Evolutionary conservation across 2,888 invertebrate genomes (phyloP).

Genomic region (Ennomos fuscantarius): DNA sequence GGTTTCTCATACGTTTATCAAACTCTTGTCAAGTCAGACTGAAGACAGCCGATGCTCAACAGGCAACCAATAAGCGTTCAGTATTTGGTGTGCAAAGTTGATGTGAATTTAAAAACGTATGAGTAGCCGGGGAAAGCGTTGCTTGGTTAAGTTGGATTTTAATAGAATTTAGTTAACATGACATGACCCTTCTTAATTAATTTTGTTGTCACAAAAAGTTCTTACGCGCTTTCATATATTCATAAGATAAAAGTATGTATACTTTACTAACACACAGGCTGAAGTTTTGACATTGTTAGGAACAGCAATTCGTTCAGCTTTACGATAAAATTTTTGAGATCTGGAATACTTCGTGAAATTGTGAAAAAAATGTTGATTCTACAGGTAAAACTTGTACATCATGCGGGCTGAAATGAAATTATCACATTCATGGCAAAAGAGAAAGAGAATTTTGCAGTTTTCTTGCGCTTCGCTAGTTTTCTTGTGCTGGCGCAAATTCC

Average conservation of each 20-base stretch:
- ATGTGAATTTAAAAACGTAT: too few relatives aligned
- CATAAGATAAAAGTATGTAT: not conserved
- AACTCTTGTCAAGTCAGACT: too few relatives aligned
- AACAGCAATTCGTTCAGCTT: constrained; percentile 2
- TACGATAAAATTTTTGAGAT: constrained; percentile 3
- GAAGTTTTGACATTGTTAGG: constrained; percentile 4
- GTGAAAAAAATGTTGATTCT: constrained; percentile 3
- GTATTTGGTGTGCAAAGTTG: too few relatives aligned
- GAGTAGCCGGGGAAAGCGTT: too few relatives aligned
- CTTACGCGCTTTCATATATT: too few relatives aligned
- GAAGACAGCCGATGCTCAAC: too few relatives aligned
- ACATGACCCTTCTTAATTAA: too few relatives aligned
- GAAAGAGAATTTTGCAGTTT: not conserved
- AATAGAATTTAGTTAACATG: too few relatives aligned
- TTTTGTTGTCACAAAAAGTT: constrained; percentile 1
- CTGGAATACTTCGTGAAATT: constrained; percentile 5
- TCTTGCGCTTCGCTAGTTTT: not conserved
- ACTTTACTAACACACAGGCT: constrained; percentile 1
- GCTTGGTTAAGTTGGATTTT: too few relatives aligned
- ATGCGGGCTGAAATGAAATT: constrained; percentile 2
- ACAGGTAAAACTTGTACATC: constrained; percentile 6
- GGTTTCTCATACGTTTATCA: too few relatives aligned
- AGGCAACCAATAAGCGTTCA: too few relatives aligned
- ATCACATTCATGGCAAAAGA: not conserved
- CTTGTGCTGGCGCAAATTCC: too few relatives aligned